Base-by-base conservation (phyloP, 2,888 invertebrate genomes). In the Cosmopolites sordidus region DNA sequence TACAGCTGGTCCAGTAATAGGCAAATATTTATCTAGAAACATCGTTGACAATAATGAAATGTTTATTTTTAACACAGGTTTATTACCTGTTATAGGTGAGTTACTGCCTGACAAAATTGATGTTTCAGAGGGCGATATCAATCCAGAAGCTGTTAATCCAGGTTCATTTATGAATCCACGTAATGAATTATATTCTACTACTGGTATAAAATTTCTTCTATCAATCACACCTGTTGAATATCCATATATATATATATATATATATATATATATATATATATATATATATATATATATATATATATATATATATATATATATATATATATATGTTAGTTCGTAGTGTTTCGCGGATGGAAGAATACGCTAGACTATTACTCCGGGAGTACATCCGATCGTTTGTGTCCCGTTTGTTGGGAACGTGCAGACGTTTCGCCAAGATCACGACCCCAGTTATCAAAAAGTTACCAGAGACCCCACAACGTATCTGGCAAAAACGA, bases 121-220 rank as follows among this genome's bases (percentile, higher is more conserved):
- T 1, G 39, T 16, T 16, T 48, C 37, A 16, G 50, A 5, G 22
- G 22, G 8, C 22, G 22, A 22, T 3, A 22, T 5, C 22, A 22
- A 44, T 2, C 49, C 38, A 33, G 50, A 51, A 38, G 29, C 14
- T 14, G 33, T 18, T 16, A 11, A 29, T 14, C 11, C 15, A 12
- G 30, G 51, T 2, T 15, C 44, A 29, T 37, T 37, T 2, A 54
- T 18, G 11, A 58, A 29, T n/a, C 58, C 58, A 48, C 49, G 51
- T 9, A 50, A 47, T 14, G 51, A 43, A 18, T 47, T 51, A 44
- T 54, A 51, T 38, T 54, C 51, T 1, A 58, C 33, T 18, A 54
- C 43, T 18, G 58, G 58, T 4, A 50, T 50, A 11, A 43, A 46
- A 30, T 43, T n/a, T 33, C 40, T 22, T 16, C 38, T 22, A 2